Conservation (phyloP, 2,797 vertebrate species). For the Anableps anableps region DNA sequence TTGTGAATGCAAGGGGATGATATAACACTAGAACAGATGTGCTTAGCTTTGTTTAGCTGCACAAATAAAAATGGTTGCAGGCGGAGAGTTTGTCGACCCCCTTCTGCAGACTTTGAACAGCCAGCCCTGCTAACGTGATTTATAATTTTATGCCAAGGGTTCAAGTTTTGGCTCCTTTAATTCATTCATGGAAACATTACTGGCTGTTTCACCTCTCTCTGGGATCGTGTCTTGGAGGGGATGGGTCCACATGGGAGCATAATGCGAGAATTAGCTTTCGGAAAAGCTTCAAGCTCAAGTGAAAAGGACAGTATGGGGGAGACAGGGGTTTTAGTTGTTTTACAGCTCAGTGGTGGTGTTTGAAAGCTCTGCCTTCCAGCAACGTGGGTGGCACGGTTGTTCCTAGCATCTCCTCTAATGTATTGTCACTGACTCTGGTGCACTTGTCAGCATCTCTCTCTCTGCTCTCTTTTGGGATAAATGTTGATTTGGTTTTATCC, state of each 20-base stretch:
- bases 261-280: conserved; percentile 68
- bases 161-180: conserved; percentile 58
- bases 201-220: conserved; percentile 36
- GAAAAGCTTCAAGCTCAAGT: conserved; percentile 87
- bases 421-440: conserved; percentile 97
- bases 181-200: conserved; percentile 73
- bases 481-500: conserved; percentile 95
- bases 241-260: conserved; percentile 56
- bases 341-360: conserved; percentile 95
- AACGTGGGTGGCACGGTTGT: conserved; percentile 97
- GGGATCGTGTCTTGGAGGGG: conserved; percentile 53
- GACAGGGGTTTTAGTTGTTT: conserved; percentile 94
- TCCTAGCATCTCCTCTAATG: conserved; percentile 89
- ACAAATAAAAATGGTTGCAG: neutral
- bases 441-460: conserved; percentile 95
- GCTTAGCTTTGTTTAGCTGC: conserved; percentile 59
- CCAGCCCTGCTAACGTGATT: conserved; percentile 66
- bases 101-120: conserved; percentile 33
- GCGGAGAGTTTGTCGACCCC: neutral
- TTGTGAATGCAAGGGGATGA: conserved; percentile 30
- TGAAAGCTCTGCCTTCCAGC: conserved; percentile 93
- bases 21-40: conserved; percentile 41
- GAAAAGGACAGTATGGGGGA: conserved; percentile 93
- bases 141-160: conserved; percentile 65
- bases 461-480: conserved; percentile 90